Evolutionary conservation across 1,140 invertebrate species (phyloP).

Genomic region (Probaryconus sp.): DNA sequence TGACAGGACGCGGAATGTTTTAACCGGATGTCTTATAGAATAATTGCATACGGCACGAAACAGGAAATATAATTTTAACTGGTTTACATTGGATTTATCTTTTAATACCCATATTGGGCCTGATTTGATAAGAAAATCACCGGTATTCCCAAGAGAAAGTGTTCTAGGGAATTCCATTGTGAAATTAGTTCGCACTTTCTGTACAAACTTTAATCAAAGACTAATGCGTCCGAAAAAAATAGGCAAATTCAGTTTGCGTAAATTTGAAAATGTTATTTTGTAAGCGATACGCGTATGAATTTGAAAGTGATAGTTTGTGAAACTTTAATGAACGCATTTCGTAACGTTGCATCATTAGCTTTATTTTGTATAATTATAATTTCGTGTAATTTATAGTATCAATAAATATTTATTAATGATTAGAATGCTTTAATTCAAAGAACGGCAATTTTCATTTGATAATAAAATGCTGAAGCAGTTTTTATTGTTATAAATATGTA

Average conservation of each 20-base stretch:
- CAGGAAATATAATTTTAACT: background rate
- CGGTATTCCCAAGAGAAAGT: too few species aligned
- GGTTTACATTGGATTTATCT: too few species aligned
- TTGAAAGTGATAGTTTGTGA: constrained; percentile 34
- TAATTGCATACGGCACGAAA: constrained; percentile 7
- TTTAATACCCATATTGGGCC: too few species aligned
- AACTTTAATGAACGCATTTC: constrained; percentile 32
- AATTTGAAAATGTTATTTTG: background rate
- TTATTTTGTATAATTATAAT: constrained; percentile 35
- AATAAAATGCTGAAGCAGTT: constrained; percentile 17
- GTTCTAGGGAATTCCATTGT: too few species aligned
- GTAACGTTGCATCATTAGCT: constrained; percentile 45
- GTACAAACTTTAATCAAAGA: constrained; percentile 3
- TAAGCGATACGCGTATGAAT: constrained; percentile 11
- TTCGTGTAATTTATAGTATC: constrained; percentile 30
- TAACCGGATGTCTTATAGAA: constrained; percentile 1
- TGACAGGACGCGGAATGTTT: background rate
- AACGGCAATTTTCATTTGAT: constrained; percentile 9
- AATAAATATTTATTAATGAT: constrained; percentile 41
- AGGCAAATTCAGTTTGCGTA: too few species aligned
- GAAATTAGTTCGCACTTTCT: background rate
- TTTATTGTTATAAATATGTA: too few species aligned
- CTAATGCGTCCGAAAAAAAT: too few species aligned
- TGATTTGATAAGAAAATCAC: too few species aligned
- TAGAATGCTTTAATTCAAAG: background rate